These are phyloP conservation scores for Altica lythri DNA, from an alignment of 2,888 invertebrate species.

Conservation along the genomic window DNA sequence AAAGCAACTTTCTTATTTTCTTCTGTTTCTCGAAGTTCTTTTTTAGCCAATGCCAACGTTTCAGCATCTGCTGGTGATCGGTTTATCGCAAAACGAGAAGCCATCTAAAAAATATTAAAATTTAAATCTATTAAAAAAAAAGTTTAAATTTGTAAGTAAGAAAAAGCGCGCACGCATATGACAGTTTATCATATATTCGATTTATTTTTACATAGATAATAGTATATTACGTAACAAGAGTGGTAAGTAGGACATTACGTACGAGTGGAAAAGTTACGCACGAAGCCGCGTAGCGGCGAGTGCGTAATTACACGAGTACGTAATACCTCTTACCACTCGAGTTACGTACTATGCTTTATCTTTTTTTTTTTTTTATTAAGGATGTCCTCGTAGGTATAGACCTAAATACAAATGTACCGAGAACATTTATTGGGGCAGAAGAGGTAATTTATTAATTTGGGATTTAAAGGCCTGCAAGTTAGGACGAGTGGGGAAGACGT, in stretches of 20 bases:
- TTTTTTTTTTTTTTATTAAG: no score
- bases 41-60: conserved; percentile 64
- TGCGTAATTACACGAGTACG: no score
- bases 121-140: neutral
- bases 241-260: neutral
- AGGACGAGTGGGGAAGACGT: no score
- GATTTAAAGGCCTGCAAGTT: no score
- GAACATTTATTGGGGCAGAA: no score
- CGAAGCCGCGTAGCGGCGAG: no score
- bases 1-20: conserved; percentile 67
- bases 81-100: conserved; percentile 62
- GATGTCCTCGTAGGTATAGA: no score
- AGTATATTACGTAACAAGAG: neutral
- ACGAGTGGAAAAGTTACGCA: neutral
- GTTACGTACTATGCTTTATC: no score
- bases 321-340: no score
- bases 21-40: conserved; percentile 73
- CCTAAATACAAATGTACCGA: no score
- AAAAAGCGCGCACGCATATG: no score
- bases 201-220: neutral
- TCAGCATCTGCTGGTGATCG: conserved; percentile 64
- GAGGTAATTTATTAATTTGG: no score
- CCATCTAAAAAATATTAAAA: conserved; percentile 29
- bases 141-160: neutral
- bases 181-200: neutral